Evolutionary conservation across 2,113 vertebrate genomes (phyloP).

Genomic region (Bubalus kerabau): DNA sequence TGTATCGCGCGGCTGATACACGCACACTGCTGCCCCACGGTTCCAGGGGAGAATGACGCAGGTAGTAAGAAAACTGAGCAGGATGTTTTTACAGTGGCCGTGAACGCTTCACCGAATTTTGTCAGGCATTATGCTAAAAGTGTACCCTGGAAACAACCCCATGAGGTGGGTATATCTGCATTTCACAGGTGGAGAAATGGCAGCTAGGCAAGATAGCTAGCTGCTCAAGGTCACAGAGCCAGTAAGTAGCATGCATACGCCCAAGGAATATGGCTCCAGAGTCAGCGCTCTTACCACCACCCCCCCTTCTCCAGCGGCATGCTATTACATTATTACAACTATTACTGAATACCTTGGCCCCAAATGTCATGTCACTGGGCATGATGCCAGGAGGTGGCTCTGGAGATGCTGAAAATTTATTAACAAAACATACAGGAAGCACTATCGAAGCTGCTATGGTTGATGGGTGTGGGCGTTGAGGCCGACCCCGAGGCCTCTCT

Average conservation of each 20-base stretch:
- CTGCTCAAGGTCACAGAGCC: neutral
- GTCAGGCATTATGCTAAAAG: neutral
- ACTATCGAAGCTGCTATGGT: neutral
- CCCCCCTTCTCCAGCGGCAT: neutral
- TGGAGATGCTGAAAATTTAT: neutral
- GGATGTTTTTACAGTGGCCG: too few relatives aligned
- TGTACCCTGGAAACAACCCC: neutral
- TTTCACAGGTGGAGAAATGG: neutral
- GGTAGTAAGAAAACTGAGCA: fast-evolving
- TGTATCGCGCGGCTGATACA: fast-evolving
- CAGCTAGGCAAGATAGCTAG: neutral
- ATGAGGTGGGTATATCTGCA: neutral
- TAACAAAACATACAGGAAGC: neutral
- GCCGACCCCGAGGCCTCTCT: neutral
- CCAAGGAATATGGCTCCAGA: neutral
- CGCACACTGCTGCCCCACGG: neutral
- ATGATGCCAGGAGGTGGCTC: neutral
- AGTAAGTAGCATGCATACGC: neutral
- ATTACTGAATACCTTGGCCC: neutral
- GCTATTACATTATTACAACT: neutral
- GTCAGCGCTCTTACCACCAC: neutral
- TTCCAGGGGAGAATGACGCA: too few relatives aligned
- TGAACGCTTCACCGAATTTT: fast-evolving
- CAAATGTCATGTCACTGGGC: neutral
- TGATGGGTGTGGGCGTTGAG: fast-evolving